These are phyloP conservation scores for Chrysochloris asiatica DNA, from an alignment of 2,113 vertebrate genomes.

Conservation along the genomic window DNA sequence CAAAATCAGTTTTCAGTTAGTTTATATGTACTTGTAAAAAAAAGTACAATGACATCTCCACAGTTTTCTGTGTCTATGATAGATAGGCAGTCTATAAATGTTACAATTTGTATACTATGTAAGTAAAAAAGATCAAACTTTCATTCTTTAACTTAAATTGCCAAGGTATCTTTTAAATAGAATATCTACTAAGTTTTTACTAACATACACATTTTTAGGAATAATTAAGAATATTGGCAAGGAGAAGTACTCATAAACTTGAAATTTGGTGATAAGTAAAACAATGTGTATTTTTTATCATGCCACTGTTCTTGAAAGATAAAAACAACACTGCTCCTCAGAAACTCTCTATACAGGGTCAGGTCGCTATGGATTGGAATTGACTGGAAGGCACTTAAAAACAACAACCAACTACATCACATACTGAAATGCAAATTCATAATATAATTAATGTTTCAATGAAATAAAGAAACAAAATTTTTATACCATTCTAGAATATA, in stretches of 20 bases:
- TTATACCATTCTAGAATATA: neutral
- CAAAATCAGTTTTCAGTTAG: neutral
- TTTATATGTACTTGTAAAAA: constrained; percentile 30
- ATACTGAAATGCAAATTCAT: neutral
- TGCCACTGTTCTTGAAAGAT: neutral
- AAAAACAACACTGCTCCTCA: neutral
- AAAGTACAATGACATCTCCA: constrained; percentile 1
- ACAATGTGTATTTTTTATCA: too few species aligned
- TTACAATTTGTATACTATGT: neutral
- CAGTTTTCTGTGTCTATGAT: neutral
- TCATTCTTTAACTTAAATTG: constrained; percentile 23
- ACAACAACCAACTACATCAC: neutral
- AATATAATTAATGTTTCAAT: neutral
- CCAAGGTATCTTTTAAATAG: neutral
- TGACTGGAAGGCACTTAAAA: too few species aligned
- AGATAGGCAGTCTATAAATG: neutral
- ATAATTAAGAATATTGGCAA: neutral
- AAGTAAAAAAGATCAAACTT: neutral
- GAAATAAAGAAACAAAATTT: neutral
- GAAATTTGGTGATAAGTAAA: too few species aligned
- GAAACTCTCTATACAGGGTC: too few species aligned
- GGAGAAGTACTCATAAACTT: neutral
- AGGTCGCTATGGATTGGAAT: too few species aligned
- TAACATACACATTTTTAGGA: neutral
- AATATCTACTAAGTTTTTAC: neutral